Conservation (phyloP, 2,113 vertebrate species). For the Embiotoca jacksoni region DNA sequence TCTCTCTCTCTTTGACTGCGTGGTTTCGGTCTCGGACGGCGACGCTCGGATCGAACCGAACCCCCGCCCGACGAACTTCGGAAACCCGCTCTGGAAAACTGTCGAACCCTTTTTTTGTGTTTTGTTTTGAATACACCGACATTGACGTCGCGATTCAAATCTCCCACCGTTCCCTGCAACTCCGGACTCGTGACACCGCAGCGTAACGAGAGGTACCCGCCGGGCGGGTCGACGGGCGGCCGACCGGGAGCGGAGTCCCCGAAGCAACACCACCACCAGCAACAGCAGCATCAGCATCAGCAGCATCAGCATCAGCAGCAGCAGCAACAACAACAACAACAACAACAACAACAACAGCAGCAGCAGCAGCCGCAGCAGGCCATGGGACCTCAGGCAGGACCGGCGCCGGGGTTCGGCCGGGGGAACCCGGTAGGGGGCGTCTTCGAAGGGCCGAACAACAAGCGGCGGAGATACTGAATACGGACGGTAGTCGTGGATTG, state of each 20-base stretch:
- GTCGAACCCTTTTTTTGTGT: conserved; percentile 5
- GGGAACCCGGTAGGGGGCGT: conserved; percentile 89
- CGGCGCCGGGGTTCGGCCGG: conserved; percentile 90
- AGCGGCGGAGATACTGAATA: conserved; percentile 93
- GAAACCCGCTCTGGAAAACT: conserved; percentile 6
- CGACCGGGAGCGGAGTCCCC: conserved; percentile 92
- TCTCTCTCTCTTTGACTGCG: conserved; percentile 89
- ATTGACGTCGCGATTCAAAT: not conserved
- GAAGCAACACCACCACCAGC: conserved; percentile 74
- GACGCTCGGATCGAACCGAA: conserved; percentile 86
- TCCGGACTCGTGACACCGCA: conserved; percentile 69
- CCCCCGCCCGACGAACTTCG: conserved; percentile 32
- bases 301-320: conserved; percentile 47
- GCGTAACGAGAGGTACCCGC: conserved; percentile 93
- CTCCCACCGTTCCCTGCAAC: conserved; percentile 14
- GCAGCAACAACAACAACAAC: conserved; percentile 58
- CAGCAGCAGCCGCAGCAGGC: conserved; percentile 60
- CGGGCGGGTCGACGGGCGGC: conserved; percentile 87
- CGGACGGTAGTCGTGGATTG: not conserved
- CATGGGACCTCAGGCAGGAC: conserved; percentile 86
- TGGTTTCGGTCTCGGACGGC: conserved; percentile 82
- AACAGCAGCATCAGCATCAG: conserved; percentile 33
- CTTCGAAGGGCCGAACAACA: conserved; percentile 97
- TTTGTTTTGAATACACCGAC: conserved; percentile 45
- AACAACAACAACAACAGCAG: conserved; percentile 33